Evolutionary conservation across 2,797 vertebrate species (phyloP).

Genomic region (Malacoctenus gilli): DNA sequence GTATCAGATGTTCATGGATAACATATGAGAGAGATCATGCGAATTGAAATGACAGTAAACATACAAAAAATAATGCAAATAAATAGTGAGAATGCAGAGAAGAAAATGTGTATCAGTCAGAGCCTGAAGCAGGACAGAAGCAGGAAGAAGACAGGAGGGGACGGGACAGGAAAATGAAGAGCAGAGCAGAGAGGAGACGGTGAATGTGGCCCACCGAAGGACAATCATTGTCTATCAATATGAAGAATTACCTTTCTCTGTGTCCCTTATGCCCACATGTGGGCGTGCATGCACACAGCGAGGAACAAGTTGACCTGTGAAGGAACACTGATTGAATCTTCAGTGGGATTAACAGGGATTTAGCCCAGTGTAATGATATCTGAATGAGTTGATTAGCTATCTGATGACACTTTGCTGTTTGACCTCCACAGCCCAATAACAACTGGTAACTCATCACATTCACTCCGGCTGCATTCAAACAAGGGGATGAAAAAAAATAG

Average conservation of each 20-base stretch:
- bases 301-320: slow-evolving; percentile 65
- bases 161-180: slow-evolving; percentile 36
- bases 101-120: slow-evolving; percentile 50
- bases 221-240: slow-evolving; percentile 79
- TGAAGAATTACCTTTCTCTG: slow-evolving; percentile 74
- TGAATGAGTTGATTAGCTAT: slow-evolving; percentile 79
- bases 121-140: slow-evolving; percentile 39
- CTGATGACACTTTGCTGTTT: slow-evolving; percentile 72
- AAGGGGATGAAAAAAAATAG: slow-evolving; percentile 5
- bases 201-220: slow-evolving; percentile 68
- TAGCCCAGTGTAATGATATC: slow-evolving; percentile 77
- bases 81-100: not conserved
- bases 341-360: slow-evolving; percentile 78
- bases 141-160: slow-evolving; percentile 32
- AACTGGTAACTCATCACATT: slow-evolving; percentile 46
- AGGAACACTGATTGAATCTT: slow-evolving; percentile 76
- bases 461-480: slow-evolving; percentile 32
- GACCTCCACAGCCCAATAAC: slow-evolving; percentile 72
- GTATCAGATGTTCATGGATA: no score
- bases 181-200: slow-evolving; percentile 49
- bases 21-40: no score
- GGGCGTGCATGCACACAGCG: slow-evolving; percentile 44
- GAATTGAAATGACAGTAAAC: no score
- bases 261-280: slow-evolving; percentile 53
- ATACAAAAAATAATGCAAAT: no score